A percentile compares a stretch with the other conserved stretches of the same genome.
Evolutionary conservation across 2,113 vertebrate species (phyloP).

Genomic region (Alethe diademata): DNA sequence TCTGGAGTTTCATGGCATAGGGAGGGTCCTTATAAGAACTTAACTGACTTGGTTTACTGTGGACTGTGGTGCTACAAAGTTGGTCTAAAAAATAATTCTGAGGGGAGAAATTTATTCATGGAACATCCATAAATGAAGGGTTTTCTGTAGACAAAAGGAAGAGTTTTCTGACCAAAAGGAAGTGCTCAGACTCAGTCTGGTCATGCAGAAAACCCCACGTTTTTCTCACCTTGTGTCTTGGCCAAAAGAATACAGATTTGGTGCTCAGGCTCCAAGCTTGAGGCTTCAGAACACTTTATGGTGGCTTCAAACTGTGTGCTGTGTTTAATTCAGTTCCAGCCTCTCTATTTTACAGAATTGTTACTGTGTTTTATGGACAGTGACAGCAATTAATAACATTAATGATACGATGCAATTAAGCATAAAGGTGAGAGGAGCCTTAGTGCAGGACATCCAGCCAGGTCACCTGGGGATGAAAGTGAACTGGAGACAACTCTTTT

Average conservation of each 20-base stretch:
- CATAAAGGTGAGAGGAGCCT: not conserved
- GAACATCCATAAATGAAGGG: not conserved
- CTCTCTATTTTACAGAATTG: not conserved
- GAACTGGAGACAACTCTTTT: not conserved
- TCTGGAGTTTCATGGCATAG: not conserved
- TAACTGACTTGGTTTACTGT: not conserved
- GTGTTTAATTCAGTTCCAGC: not conserved
- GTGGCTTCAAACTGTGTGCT: not conserved
- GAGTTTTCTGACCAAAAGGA: not conserved
- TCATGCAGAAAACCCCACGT: accelerated
- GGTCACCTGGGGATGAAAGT: not conserved
- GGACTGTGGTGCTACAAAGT: not conserved
- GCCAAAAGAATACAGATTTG: not conserved
- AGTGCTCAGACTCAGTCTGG: accelerated
- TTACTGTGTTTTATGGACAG: not conserved
- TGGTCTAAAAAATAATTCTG: not conserved
- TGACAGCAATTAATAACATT: not conserved
- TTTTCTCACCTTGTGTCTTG: not conserved
- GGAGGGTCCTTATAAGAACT: not conserved
- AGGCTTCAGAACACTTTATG: not conserved
- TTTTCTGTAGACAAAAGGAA: not conserved
- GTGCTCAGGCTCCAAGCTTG: not conserved
- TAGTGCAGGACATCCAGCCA: not conserved
- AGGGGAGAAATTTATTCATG: not conserved
- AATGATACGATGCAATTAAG: not conserved